Conservation (phyloP, 2,888 invertebrate species). For the Hartigia nigra region DNA sequence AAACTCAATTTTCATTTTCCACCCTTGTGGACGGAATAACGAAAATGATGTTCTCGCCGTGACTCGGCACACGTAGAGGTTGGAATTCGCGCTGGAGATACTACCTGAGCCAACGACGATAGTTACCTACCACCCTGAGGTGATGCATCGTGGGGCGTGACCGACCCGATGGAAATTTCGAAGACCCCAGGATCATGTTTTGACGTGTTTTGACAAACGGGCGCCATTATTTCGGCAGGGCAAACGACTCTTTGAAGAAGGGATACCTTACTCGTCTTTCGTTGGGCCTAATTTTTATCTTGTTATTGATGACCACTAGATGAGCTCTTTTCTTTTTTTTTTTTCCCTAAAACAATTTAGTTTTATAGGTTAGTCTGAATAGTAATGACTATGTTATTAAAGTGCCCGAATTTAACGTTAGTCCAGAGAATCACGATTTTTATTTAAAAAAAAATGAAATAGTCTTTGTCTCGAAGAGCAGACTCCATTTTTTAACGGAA, state of each 20-base stretch:
- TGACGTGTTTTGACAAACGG: slow-evolving; percentile 66
- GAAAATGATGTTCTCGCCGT: slow-evolving; percentile 43
- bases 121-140: slow-evolving; percentile 6
- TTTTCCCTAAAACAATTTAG: not conserved
- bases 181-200: slow-evolving; percentile 56
- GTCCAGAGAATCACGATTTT: slow-evolving; percentile 17
- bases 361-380: not conserved
- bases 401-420: not conserved
- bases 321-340: slow-evolving; percentile 16
- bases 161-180: slow-evolving; percentile 49
- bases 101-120: not conserved
- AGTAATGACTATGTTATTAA: not conserved
- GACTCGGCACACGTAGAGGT: slow-evolving; percentile 39
- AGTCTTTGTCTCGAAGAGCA: not conserved
- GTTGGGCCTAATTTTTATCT: slow-evolving; percentile 25
- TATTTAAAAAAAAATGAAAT: not conserved
- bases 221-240: slow-evolving; percentile 54
- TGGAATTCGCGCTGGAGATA: not conserved
- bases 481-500: not conserved
- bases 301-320: slow-evolving; percentile 23
- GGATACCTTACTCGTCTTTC: slow-evolving; percentile 26
- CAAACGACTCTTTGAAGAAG: slow-evolving; percentile 9
- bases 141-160: slow-evolving; percentile 63
- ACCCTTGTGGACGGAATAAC: not conserved
- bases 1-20: not conserved